Base-by-base conservation (phyloP, 1,140 invertebrate species). In the Dinoponera quadriceps region DNA sequence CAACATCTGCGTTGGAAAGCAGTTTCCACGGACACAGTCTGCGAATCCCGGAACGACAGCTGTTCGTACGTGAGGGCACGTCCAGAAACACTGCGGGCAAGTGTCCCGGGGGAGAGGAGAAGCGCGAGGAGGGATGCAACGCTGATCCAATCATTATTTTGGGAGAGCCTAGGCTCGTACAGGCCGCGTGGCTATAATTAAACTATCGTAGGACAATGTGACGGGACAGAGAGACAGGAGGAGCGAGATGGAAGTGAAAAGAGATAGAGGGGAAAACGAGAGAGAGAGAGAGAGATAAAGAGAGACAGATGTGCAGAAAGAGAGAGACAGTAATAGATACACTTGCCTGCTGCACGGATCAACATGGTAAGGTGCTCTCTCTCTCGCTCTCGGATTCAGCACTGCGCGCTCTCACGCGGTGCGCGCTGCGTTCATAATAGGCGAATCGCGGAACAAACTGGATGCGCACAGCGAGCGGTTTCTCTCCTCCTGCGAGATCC, bases 81-180 rank as follows among this genome's bases (percentile, higher is more conserved):
- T 68, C 66, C 62, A 86, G 48, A 83, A 22, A 74, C 74, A 85
- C 84, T 72, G 84, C 74, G 49, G 80, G 82, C 85, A 90, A 89
- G 88, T 88, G 83, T 85, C 89, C 85, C 85, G 51, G 68, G 75
- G 77, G 86, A 86, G 77, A 66, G 83, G 81, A 80, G 88, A 60
- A 86, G 83, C 69, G 68, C 62, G 55, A 86, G 66, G 81, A 89
- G 81, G 87, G 77, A 84, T 65, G 48, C 87, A 62, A 88, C 85
- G 90, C 89, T 92, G 92, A 92, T 91, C 89, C 90, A 92, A 92
- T 93, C 90, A 92, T 93, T 93, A 93, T 93, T 93, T 92, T 92
- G 85, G 91, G 91, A 92, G 88, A 91, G 91, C 88, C 90, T 93
- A 89, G 90, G 89, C 88, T 85, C 82, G 88, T 88, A 86, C 87